phyloP scores from a whole-genome alignment of 2,888 invertebrate species.

The Aphodius sticticus region DNA sequence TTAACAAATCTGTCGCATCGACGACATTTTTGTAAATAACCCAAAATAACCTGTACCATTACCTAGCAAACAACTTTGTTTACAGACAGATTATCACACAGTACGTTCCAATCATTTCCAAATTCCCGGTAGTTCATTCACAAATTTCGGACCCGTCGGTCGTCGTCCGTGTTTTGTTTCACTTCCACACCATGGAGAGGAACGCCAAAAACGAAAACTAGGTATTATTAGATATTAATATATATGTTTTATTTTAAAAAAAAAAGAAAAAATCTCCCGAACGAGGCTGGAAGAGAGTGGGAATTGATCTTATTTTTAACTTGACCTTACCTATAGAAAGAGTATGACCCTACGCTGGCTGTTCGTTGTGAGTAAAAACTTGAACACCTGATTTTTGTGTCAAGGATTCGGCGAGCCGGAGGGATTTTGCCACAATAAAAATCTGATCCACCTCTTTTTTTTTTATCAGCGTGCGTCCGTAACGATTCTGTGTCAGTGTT shows the following conservation, averaged over 20 bases:
- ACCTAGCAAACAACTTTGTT: neutral
- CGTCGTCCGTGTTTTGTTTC: too few species aligned
- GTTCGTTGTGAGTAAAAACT: neutral
- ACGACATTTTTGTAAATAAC: neutral
- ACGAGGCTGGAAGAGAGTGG: neutral
- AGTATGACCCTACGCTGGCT: slow-evolving; percentile 21
- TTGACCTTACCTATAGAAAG: slow-evolving; percentile 35
- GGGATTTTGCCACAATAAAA: slow-evolving; percentile 16
- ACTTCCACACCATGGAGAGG: too few species aligned
- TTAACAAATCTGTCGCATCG: neutral
- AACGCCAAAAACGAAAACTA: too few species aligned
- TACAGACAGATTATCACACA: neutral
- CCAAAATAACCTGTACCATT: neutral
- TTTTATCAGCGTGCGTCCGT: neutral
- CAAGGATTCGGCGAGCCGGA: neutral
- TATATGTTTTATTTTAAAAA: neutral
- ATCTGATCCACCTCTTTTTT: slow-evolving; percentile 15
- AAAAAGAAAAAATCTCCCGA: neutral
- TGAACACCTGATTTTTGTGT: slow-evolving; percentile 20
- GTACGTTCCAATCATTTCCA: neutral
- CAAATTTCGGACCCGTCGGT: neutral
- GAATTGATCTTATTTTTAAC: neutral
- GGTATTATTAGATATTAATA: too few species aligned
- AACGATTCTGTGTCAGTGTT: neutral
- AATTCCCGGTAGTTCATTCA: neutral